These are phyloP conservation scores for Anadara kagoshimensis DNA, from an alignment of 1,140 invertebrate genomes.

Conservation along the genomic window DNA sequence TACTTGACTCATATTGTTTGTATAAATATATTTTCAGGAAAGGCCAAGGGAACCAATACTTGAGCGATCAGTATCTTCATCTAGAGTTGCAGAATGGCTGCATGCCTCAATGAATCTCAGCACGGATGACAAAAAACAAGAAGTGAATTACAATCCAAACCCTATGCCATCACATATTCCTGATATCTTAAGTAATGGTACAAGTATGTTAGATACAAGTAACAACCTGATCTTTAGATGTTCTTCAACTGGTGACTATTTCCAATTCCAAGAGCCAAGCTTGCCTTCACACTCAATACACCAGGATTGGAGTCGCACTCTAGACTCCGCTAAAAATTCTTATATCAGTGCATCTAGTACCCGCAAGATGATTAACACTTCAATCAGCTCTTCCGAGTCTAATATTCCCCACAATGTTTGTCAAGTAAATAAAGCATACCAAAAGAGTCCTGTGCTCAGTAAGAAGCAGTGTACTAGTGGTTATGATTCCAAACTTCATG, in stretches of 20 bases:
- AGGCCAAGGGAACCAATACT: constrained; percentile 29
- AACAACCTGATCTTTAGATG: no score
- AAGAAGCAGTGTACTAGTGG: no score
- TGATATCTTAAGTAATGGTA: constrained; percentile 15
- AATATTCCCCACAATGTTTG: not conserved
- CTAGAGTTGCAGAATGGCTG: constrained; percentile 45
- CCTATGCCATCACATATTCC: not conserved
- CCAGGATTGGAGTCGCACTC: constrained; percentile 16
- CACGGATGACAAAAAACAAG: not conserved
- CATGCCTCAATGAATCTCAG: constrained; percentile 48
- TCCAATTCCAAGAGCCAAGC: no score
- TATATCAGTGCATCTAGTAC: constrained; percentile 29
- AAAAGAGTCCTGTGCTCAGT: no score
- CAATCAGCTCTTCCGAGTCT: constrained; percentile 1
- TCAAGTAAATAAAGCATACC: no score
- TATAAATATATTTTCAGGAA: not conserved
- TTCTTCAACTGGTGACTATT: no score
- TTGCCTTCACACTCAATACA: no score
- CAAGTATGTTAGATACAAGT: no score
- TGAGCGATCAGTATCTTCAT: constrained; percentile 30
- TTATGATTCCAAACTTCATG: not conserved
- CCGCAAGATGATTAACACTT: constrained; percentile 7
- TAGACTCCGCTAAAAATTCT: constrained; percentile 24
- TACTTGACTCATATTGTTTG: no score
- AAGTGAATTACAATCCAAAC: no score